Evolutionary conservation across 2,797 vertebrate species (phyloP), one percentile per base, ranked within the genome.

Genomic region (Apogon hyalosoma): DNA sequence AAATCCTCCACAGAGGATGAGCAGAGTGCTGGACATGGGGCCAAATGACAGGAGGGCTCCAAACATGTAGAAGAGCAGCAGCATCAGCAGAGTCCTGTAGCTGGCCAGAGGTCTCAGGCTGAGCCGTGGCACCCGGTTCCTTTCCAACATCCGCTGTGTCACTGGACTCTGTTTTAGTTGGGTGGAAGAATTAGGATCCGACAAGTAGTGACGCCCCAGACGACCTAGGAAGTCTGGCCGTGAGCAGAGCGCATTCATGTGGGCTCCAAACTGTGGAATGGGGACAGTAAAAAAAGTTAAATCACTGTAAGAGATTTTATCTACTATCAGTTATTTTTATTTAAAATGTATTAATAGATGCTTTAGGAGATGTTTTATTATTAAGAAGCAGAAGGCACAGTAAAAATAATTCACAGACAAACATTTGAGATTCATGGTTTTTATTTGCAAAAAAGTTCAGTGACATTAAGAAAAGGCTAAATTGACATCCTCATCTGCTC

Each of bases 101-200:
- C 95, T 99, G 57, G 95, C 97, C 84, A 99, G 90, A 28, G 87
- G 91, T 0, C 97, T 93, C 59, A 99, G 92, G 64, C 96, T 97
- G 69, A 99, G 90, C 24, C 96, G 83, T 0, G 96, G 93, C 7
- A 71, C 89, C 0, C 56, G 77, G 31, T 41, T 67, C 40, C 67
- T 12, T 16, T 80, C 86, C 0, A 51, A 12, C 0, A 4, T 3
- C 6, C 42, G 89, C 16, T 46, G 72, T 0, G 74, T 72, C 46
- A 73, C 0, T 0, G 95, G 96, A 67, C 94, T 96, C 15, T 49
- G 87, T 13, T 57, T 68, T n/a, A 80, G 76, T 4, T 57, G 90
- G 0, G 40, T 14, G 0, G 7, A 0, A 0, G 28, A 39, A 0
- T 85, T 77, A 0, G 80, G 53, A 0, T 90, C 87, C 1, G 88